Evolutionary conservation across 2,888 invertebrate species (phyloP).

Genomic region (Ligdia adustata): DNA sequence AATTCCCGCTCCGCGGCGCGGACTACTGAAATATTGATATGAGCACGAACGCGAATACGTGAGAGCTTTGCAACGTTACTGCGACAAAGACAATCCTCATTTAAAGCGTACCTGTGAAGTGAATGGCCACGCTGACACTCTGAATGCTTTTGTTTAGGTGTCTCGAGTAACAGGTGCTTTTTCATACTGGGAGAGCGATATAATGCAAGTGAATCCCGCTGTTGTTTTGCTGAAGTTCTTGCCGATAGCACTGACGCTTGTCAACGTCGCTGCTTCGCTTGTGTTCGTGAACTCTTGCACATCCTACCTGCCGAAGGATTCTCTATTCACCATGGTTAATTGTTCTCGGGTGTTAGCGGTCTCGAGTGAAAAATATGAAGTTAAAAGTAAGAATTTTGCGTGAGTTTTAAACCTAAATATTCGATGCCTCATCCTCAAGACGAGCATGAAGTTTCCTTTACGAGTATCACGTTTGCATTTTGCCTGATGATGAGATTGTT

Average conservation of each 20-base stretch:
- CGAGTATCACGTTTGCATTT: no score
- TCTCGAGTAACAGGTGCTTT: constrained; percentile 68
- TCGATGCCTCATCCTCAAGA: no score
- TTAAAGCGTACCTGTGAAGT: constrained; percentile 21
- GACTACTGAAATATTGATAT: constrained; percentile 29
- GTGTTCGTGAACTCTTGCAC: constrained; percentile 60
- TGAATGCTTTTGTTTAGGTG: constrained; percentile 53
- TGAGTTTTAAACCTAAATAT: no score
- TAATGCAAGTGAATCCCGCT: constrained; percentile 66
- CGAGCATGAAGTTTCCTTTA: no score
- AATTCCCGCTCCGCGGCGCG: constrained; percentile 11
- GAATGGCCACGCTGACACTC: constrained; percentile 20
- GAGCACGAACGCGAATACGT: constrained; percentile 8
- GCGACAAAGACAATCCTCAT: constrained; percentile 18
- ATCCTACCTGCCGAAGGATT: constrained; percentile 39
- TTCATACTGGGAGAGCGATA: constrained; percentile 68
- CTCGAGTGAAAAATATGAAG: constrained; percentile 38
- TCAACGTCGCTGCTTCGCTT: constrained; percentile 68
- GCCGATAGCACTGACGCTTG: constrained; percentile 64
- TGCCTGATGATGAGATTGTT: no score
- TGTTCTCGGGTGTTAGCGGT: constrained; percentile 55
- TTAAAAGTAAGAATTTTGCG: constrained; percentile 52
- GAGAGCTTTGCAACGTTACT: constrained; percentile 8
- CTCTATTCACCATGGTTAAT: constrained; percentile 52
- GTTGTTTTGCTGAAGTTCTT: constrained; percentile 68